Evolutionary conservation across 2,797 vertebrate genomes (phyloP), one percentile per base, ranked within the genome.

Genomic region (Lacerta bilineata): DNA sequence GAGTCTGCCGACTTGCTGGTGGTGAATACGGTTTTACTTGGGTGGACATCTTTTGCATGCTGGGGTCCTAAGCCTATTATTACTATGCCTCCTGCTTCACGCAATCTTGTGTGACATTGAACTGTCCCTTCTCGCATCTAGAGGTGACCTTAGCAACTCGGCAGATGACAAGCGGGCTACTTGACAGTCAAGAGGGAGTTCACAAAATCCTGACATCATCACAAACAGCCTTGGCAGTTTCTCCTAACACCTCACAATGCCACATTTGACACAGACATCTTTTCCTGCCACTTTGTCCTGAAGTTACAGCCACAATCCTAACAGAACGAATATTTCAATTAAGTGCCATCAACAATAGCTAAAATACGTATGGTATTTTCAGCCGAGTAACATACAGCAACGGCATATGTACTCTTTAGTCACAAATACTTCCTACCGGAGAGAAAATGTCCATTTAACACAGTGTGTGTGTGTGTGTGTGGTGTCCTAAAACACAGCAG

Each of bases 81-180:
- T n/a, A 89, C 74, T 80, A 90, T 2, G n/a, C 33, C 50, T 55
- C 50, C 50, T 84, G 68, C 85, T 83, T 87, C 86, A 93, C 88
- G 92, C 91, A 95, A 91, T 92, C 88, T 89, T 91, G 92, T 90
- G 93, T 90, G 93, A 92, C 94, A 88, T 90, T 91, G 93, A 94
- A 92, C 90, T 84, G 85, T 79, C 90, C 89, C 83, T 90, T 91
- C 91, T 93, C 90, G 80, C 87, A 95, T 91, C 84, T 89, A 91
- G 93, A 89, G 90, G 92, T 94, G 93, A 85, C 83, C 90, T 90
- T 80, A 95, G 95, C 93, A 90, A 91, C 90, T 94, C 93, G 80
- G 86, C 87, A 91, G 89, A 93, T 90, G 91, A 93, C 27, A 81
- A 20, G 88, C 90, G 87, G 1, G 27, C 17, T 59, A 0, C 69